Base-by-base conservation (phyloP, 37 sponge, comb jelly and placozoan genomes). In the Geodia barretti region DNA sequence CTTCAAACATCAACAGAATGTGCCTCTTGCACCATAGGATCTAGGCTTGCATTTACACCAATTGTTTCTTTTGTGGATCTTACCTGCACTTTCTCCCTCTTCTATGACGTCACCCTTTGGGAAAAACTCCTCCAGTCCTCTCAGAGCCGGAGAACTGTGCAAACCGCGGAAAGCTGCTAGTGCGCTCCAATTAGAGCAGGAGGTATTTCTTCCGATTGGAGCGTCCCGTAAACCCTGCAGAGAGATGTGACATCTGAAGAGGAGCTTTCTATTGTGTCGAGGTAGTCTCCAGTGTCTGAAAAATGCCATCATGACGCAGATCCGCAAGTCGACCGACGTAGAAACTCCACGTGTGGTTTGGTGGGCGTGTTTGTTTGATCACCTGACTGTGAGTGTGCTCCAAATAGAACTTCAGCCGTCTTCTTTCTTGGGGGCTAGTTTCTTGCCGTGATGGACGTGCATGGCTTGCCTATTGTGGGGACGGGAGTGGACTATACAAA, bases 401-500 rank as follows among this genome's bases (percentile, higher is more conserved):
- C 63, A 67, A 43, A 65, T 76, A 36, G 38, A 47, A 68, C 23
- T 17, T 1, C 21, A 14, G 65, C n/a, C n/a, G n/a, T n/a, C n/a
- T n/a, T n/a, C n/a, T n/a, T 24, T 59, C 14, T 58, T 30, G 36
- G 30, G 24, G 7, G 25, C 36, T 41, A 11, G 0, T 61, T 78
- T 34, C 32, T 5, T 33, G 37, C 20, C 26, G 35, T 2, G 11
- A 92, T 92, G 93, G 96, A 96, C 68, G 93, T 84, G 60, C 90
- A 90, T 40, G 97, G 94, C 0, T 62, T 96, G 42, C 94, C 94
- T 11, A 85, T 90, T 0, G 97, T 96, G 24, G 97, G 94, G 41
- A 83, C n/a, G n/a, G 97, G 97, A 29, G 84, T 96, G 3, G 97
- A 96, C 79, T 96, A 96, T 73, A 90, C 88, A 4, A 90, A 90